Percentiles rank a stretch among this genome's conserved stretches.
phyloP scores from a whole-genome alignment of 2,113 vertebrate species.

The Gulo gulo region DNA sequence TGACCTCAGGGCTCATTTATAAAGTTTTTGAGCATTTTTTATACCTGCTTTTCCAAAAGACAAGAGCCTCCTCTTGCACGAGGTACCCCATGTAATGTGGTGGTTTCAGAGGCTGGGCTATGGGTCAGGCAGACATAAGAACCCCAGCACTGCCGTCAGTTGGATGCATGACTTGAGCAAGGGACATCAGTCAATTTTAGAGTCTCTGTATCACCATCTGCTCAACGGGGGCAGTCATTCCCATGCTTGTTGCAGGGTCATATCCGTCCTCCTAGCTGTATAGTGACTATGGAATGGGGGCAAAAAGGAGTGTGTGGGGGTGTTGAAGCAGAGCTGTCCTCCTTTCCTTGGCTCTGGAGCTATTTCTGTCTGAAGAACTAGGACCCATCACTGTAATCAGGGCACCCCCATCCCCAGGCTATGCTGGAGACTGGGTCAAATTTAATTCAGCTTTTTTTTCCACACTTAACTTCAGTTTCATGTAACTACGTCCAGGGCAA shows the following conservation, averaged over 20 bases:
- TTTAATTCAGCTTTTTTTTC: not conserved
- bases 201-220: not conserved
- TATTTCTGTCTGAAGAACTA: constrained; percentile 74
- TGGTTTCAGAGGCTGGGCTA: not conserved
- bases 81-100: not conserved
- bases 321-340: constrained; percentile 47
- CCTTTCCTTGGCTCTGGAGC: constrained; percentile 56
- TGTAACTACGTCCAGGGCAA: not conserved
- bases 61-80: not conserved
- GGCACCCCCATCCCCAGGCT: constrained; percentile 53
- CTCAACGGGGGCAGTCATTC: not conserved
- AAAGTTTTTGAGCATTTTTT: not conserved
- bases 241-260: not conserved
- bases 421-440: constrained; percentile 60
- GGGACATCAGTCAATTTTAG: not conserved
- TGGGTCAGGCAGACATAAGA: not conserved
- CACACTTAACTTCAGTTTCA: not conserved
- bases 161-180: not conserved
- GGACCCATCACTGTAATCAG: constrained; percentile 61
- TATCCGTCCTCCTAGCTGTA: not conserved
- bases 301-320: not conserved
- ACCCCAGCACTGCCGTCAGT: not conserved
- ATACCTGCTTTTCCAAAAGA: not conserved
- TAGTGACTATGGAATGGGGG: not conserved
- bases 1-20: not conserved